These are phyloP conservation scores for Aplysia californica DNA, from an alignment of 1,140 invertebrate genomes.

Conservation along the genomic window DNA sequence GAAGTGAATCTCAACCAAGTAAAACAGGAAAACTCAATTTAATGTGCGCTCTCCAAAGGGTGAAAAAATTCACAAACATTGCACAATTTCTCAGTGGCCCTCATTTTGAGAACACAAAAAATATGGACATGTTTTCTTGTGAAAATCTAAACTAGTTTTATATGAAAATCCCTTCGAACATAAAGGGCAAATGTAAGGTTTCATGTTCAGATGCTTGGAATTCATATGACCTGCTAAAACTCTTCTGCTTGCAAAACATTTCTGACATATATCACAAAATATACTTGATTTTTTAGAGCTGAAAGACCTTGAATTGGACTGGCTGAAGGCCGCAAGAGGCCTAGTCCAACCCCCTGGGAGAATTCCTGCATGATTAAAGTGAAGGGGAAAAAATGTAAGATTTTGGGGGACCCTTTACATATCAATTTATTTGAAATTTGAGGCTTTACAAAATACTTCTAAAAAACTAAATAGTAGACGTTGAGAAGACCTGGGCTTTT, in stretches of 20 bases:
- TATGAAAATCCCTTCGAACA: constrained; percentile 31
- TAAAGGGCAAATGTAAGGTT: constrained; percentile 25
- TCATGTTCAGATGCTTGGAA: constrained; percentile 24
- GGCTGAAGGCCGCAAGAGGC: constrained; percentile 4
- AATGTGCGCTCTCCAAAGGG: no score
- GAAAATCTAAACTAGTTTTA: constrained; percentile 25
- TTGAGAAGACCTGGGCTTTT: not conserved
- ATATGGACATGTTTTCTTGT: constrained; percentile 23
- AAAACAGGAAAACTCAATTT: no score
- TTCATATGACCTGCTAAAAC: constrained; percentile 28
- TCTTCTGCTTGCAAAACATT: constrained; percentile 14
- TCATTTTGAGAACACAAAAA: no score
- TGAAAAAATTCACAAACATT: no score
- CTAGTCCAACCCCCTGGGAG: constrained; percentile 4
- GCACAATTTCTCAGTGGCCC: no score
- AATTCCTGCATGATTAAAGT: constrained; percentile 16
- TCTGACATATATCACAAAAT: constrained; percentile 18
- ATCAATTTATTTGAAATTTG: no score
- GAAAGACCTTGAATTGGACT: not conserved
- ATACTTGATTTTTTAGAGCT: constrained; percentile 19
- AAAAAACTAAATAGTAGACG: not conserved
- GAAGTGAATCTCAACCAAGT: no score
- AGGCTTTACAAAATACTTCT: not conserved
- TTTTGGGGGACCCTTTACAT: no score
- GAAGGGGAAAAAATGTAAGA: not conserved